Percentiles rank a stretch among this genome's conserved stretches.
These are phyloP conservation scores for Macrophya alboannulata DNA, from an alignment of 2,888 invertebrate species.

Conservation along the genomic window DNA sequence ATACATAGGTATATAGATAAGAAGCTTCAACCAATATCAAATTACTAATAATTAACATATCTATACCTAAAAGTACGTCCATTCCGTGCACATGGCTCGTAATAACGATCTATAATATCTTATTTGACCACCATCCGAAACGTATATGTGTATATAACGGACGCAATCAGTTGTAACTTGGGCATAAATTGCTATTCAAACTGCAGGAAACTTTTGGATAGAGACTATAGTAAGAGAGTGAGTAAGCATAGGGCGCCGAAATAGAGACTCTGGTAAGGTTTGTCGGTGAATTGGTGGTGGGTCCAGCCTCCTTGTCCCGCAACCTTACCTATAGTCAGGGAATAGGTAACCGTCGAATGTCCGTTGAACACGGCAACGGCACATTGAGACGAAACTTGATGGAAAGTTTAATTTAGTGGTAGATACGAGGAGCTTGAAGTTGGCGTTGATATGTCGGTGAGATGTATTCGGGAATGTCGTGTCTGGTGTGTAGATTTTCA, in stretches of 20 bases:
- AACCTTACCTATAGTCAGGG: constrained; percentile 9
- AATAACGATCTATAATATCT: neutral
- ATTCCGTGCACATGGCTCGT: neutral
- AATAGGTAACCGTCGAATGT: constrained; percentile 35
- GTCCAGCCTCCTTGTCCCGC: constrained; percentile 35
- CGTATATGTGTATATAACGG: constrained; percentile 7
- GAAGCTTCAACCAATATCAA: neutral
- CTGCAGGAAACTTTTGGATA: constrained; percentile 13
- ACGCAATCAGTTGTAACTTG: constrained; percentile 33
- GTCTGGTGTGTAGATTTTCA: constrained; percentile 16
- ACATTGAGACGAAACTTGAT: constrained; percentile 38
- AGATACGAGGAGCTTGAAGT: neutral
- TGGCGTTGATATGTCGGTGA: constrained; percentile 34
- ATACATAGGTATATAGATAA: neutral
- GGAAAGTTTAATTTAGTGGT: constrained; percentile 40
- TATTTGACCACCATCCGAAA: neutral
- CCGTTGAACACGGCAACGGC: constrained; percentile 33
- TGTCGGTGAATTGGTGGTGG: constrained; percentile 44
- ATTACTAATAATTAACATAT: neutral
- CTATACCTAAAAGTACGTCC: neutral
- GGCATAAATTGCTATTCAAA: constrained; percentile 25
- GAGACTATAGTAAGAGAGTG: neutral
- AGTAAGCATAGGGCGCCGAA: constrained; percentile 11
- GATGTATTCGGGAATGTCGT: constrained; percentile 3
- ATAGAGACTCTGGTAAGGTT: constrained; percentile 15